Percentiles rank a stretch among this genome's conserved stretches.
Conservation (phyloP, 1,140 invertebrate species). For the Reticulitermes speratus region DNA sequence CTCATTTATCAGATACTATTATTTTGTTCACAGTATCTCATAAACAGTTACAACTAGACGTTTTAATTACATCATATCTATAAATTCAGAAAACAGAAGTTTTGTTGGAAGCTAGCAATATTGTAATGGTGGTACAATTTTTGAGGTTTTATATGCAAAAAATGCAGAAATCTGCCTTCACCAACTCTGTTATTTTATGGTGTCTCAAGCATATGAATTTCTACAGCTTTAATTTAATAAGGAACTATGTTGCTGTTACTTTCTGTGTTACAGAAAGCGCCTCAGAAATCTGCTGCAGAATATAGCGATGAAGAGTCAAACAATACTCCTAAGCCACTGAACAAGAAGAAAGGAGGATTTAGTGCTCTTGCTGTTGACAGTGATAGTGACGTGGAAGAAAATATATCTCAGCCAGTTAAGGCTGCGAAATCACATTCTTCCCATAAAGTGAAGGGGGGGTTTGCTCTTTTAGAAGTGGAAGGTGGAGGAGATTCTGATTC, state of each 20-base stretch:
- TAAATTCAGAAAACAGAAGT: too few species aligned
- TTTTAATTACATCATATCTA: too few species aligned
- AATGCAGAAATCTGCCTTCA: too few species aligned
- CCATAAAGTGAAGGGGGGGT: conserved; percentile 38
- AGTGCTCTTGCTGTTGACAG: conserved; percentile 39
- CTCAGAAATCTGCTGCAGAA: conserved; percentile 13
- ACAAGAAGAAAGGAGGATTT: conserved; percentile 47
- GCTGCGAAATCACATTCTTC: conserved; percentile 36
- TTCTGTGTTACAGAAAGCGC: conserved; percentile 21
- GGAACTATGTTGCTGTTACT: background rate
- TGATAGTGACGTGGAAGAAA: conserved; percentile 44
- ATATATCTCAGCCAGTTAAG: conserved; percentile 31
- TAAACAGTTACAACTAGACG: too few species aligned
- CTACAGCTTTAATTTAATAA: too few species aligned
- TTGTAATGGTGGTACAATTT: too few species aligned
- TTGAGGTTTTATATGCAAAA: too few species aligned
- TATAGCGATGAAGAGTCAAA: conserved; percentile 34
- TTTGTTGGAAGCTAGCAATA: too few species aligned
- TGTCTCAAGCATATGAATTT: too few species aligned
- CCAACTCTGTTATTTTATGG: too few species aligned
- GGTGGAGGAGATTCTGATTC: conserved; percentile 41
- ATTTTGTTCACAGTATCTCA: too few species aligned
- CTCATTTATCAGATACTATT: too few species aligned
- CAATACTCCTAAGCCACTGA: conserved; percentile 43
- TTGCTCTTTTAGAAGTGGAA: conserved; percentile 48